Evolutionary conservation across 2,888 invertebrate genomes (phyloP), one percentile per base, ranked within the genome.

Genomic region (Marronus borbonicus): DNA sequence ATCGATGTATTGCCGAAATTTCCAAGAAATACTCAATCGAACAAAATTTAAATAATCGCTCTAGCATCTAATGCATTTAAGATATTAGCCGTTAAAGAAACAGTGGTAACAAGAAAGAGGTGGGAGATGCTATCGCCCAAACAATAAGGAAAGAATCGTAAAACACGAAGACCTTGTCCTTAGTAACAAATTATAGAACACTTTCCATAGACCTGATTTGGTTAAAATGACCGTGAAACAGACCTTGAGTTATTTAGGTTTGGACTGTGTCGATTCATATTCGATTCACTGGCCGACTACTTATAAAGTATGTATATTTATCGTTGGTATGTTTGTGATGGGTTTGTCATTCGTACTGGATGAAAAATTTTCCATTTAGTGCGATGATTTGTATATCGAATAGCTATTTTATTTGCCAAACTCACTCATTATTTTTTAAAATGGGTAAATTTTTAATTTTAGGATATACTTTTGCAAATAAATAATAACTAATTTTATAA

Each of bases 181-280:
- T 80, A 93, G 93, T 0, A 94, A 94, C 70, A 95, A 97, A 91
- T 87, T 96, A 2, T 97, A 97, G 97, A 96, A 97, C 89, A 96
- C 96, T 0, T 96, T 92, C 88, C 98, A 98, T 87, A 92, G 92
- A 20, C 92, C 92, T 0, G 94, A 96, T 44, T 69, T 84, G 77
- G 88, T 88, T 7, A 86, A 87, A n/a, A 85, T 85, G 17, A 83
- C 88, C 12, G 85, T 87, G 44, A 86, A 84, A 80, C 82, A 87
- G 4, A 91, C 91, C 0, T 83, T 92, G 77, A 80, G 84, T 0
- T 88, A 89, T 3, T 88, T 92, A 12, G 90, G 91, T 80, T 84
- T 90, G 81, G 87, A 89, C 0, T 91, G 91, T 77, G 88, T 92
- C 0, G 92, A 92, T 79, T 83, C 92, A 1, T 92, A 91, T 81